These are phyloP conservation scores for Characodon lateralis DNA, from an alignment of 2,797 vertebrate genomes.

Conservation along the genomic window DNA sequence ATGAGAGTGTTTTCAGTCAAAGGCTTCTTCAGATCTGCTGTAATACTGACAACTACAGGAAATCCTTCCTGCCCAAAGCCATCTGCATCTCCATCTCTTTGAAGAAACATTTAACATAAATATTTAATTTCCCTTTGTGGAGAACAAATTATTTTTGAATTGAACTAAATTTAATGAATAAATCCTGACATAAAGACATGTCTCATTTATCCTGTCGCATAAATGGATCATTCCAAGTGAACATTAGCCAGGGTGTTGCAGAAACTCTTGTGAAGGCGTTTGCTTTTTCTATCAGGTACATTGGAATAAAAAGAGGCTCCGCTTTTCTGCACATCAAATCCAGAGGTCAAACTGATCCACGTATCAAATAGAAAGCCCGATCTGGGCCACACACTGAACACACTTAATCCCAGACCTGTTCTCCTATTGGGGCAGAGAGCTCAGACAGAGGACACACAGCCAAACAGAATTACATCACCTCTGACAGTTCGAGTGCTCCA, in stretches of 20 bases:
- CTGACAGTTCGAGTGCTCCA: conserved; percentile 70
- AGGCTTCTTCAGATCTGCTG: too few relatives aligned
- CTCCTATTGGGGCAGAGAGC: conserved; percentile 46
- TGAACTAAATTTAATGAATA: not conserved
- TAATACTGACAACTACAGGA: too few relatives aligned
- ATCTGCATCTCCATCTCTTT: too few relatives aligned
- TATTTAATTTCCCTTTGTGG: not conserved
- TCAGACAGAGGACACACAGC: conserved; percentile 68
- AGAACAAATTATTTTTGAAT: not conserved
- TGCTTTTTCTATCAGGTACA: conserved; percentile 60
- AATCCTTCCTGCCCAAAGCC: too few relatives aligned
- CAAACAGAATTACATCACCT: conserved; percentile 71
- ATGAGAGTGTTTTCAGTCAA: too few relatives aligned
- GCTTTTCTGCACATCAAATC: conserved; percentile 70
- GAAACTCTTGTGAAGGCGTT: conserved; percentile 55
- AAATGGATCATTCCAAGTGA: not conserved
- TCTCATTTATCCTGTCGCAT: conserved; percentile 22
- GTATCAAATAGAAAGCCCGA: conserved; percentile 59
- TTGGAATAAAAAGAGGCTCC: conserved; percentile 56
- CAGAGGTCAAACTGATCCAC: conserved; percentile 71
- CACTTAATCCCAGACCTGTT: conserved; percentile 63
- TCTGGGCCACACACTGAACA: conserved; percentile 73
- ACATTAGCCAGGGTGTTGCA: not conserved
- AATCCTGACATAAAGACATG: conserved; percentile 5
- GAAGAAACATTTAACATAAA: not conserved